Base-by-base conservation (phyloP, 1,140 invertebrate species). In the Maconellicoccus hirsutus region DNA sequence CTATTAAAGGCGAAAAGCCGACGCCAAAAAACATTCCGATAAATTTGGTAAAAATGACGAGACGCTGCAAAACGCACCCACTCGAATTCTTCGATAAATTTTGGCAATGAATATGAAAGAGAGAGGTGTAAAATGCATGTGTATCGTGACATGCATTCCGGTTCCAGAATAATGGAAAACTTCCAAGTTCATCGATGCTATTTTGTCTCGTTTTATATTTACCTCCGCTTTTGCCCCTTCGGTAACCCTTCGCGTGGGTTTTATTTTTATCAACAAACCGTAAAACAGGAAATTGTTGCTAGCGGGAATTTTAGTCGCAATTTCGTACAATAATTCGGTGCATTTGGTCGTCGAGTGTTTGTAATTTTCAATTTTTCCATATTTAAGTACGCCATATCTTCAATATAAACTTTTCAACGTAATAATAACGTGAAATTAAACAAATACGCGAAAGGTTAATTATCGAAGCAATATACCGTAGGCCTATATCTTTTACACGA, bases 131-230 rank as follows among this genome's bases (percentile, higher is more conserved):
- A 66, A 23, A 66, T 66, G 61, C 61, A 25, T 23, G 61, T 25
- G 25, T 26, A 6, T 16, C 2, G 61, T 25, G 25, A 6, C 8
- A 19, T 25, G 61, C 19, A 23, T 22, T 66, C 61, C 61, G 10
- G 10, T 8, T 23, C 61, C 25, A 66, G 10, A 26, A 23, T 26
- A 66, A 23, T 22, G 61, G 61, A 66, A 66, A 66, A 23, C 25
- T 66, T 66, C 61, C 61, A 66, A 66, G 61, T 66, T 66, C 61
- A 66, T 25, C 25, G 10, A 23, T 66, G 61, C 61, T 66, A 66
- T 66, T 66, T 66, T 25, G 21, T 66, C 61, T 26, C 52, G 52
- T 59, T 59, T 22, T 59, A 19, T 59, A 33, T 33, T 33, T 33
- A 33, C 29, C 42, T 4, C 42, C 42, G n/a, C 12, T 52, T 33